These are phyloP conservation scores for Rhimphoctona megacephalus DNA, from an alignment of 2,888 invertebrate species.

Conservation along the genomic window DNA sequence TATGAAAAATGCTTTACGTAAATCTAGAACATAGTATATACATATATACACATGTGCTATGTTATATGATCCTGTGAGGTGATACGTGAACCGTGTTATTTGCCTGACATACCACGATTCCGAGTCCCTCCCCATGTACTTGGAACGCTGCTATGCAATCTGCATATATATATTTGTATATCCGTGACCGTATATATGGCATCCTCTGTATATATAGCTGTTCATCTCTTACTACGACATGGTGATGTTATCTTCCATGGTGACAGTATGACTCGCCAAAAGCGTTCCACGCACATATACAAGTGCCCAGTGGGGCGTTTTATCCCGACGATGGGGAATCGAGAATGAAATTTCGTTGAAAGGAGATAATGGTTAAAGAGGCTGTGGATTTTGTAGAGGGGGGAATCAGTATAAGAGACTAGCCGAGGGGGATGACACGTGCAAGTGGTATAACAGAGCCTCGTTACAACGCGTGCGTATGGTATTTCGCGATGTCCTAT, in stretches of 20 bases:
- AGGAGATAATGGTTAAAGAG: constrained; percentile 21
- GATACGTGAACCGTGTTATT: constrained; percentile 54
- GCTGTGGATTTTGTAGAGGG: constrained; percentile 22
- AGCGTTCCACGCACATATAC: constrained; percentile 14
- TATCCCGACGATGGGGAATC: constrained; percentile 31
- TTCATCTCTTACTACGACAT: constrained; percentile 2
- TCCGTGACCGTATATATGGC: not conserved
- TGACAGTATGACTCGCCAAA: constrained; percentile 56
- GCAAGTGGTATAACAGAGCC: constrained; percentile 47
- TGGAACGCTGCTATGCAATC: constrained; percentile 10
- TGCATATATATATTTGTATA: not conserved
- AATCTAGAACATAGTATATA: not conserved
- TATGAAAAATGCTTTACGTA: not conserved
- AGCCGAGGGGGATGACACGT: constrained; percentile 52
- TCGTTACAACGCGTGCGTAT: constrained; percentile 61
- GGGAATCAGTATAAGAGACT: constrained; percentile 16
- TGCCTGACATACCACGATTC: constrained; percentile 33
- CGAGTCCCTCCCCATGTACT: not conserved
- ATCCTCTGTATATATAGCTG: not conserved
- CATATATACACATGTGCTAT: not conserved
- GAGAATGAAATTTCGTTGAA: constrained; percentile 43
- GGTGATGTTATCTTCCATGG: constrained; percentile 44
- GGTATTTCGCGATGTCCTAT: constrained; percentile 46
- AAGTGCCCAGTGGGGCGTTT: constrained; percentile 8
- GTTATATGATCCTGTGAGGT: constrained; percentile 46